Base-by-base conservation (phyloP, 2,888 invertebrate genomes). In the Pteria penguin region DNA sequence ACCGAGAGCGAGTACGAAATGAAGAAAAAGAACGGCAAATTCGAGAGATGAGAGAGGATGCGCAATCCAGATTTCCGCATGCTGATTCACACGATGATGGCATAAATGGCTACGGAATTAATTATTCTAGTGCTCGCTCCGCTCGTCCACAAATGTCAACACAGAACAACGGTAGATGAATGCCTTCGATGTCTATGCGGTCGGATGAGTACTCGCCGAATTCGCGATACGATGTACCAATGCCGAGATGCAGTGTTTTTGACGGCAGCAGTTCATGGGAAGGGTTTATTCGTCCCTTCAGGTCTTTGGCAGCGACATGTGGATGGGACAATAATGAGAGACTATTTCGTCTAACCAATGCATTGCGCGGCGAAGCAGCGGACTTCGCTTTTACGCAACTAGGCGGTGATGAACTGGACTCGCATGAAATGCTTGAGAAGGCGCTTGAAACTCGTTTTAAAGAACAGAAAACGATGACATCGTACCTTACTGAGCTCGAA, bases 401-500 rank as follows among this genome's bases (percentile, higher is more conserved):
- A 11, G 24, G 62, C 14, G 14, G 70, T 24, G 71, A 63, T 5
- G 65, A 62, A 24, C 52, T 57, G 14, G 32, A 36, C 14, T 74
- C 76, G 31, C 74, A 66, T 52, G 29, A 18, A 1, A 24, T 18
- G 29, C 31, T 73, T 4, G 24, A 60, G 60, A 52, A 26, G 8
- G 75, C 80, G 1, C 52, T 80, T n/a, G 75, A 77, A 33, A 5
- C 52, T 18, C 31, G 79, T 24, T 79, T 57, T 33, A 71, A 72
- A 29, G 75, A 80, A 29, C 26, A 52, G 18, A 18, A 72, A 0
- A 66, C 78, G 14, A 62, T 36, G n/a, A 52, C 78, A 14, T 78
- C 80, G n/a, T 80, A 75, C 60, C 27, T 78, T 8, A 29, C 33
- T 22, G 72, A 80, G 29, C 57, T 80, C 27, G 77, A 80, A 52